Evolutionary conservation across 2,888 invertebrate species (phyloP).

Genomic region (Synanthedon vespiformis): DNA sequence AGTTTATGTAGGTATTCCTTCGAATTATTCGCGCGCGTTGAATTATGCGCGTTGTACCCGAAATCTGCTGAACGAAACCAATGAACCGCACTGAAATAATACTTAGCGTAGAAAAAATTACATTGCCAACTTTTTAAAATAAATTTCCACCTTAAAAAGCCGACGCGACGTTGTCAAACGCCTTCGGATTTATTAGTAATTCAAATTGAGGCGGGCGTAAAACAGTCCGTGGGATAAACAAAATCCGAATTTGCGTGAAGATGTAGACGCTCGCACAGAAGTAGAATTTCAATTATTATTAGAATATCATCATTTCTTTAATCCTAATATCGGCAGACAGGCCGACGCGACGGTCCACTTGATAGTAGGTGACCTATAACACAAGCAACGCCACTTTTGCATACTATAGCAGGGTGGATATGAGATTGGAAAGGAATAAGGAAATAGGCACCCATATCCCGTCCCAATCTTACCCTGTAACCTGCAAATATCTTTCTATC

Average conservation of each 20-base stretch:
- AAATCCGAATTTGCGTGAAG: not conserved
- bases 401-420: too few relatives aligned
- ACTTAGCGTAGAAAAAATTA: not conserved
- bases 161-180: slow-evolving; percentile 4
- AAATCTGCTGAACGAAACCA: not conserved
- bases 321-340: too few relatives aligned
- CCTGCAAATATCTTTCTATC: too few relatives aligned
- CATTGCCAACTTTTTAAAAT: not conserved
- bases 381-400: too few relatives aligned
- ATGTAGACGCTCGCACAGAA: not conserved
- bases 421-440: too few relatives aligned
- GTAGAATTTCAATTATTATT: not conserved
- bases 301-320: too few relatives aligned
- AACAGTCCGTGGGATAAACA: slow-evolving; percentile 14
- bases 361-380: too few relatives aligned
- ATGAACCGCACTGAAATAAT: not conserved
- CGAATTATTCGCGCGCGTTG: too few relatives aligned
- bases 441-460: too few relatives aligned
- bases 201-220: slow-evolving; percentile 14
- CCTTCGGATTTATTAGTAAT: slow-evolving; percentile 13
- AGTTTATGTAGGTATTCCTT: too few relatives aligned
- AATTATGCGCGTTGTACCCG: not conserved
- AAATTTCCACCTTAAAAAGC: not conserved
- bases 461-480: too few relatives aligned
- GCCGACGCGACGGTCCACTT: too few relatives aligned